Percentiles rank a stretch among this genome's conserved stretches.
These are phyloP conservation scores for Nothobranchius furzeri DNA, from an alignment of 2,113 vertebrate genomes.

Conservation along the genomic window DNA sequence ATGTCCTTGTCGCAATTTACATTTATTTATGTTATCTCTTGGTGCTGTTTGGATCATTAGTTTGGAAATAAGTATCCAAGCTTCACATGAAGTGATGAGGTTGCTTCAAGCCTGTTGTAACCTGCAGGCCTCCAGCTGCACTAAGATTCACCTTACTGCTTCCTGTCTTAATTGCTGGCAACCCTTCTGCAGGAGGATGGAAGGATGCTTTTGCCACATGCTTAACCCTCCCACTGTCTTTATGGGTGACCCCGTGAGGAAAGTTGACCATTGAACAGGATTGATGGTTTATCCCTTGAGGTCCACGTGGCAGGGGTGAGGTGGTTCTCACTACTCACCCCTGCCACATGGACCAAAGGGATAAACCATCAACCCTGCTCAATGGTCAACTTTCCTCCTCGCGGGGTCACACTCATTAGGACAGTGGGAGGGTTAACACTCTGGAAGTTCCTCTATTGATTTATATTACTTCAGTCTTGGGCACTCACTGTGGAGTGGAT, in stretches of 20 bases:
- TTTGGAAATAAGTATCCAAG: conserved; percentile 24
- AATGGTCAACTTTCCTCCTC: too few relatives aligned
- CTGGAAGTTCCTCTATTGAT: conserved; percentile 41
- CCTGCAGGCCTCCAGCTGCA: conserved; percentile 58
- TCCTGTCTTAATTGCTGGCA: conserved; percentile 30
- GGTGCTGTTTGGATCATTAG: background rate
- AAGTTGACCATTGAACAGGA: too few relatives aligned
- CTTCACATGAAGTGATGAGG: conserved; percentile 24
- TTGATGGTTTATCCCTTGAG: too few relatives aligned
- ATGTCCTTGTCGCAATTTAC: background rate
- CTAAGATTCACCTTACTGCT: conserved; percentile 36
- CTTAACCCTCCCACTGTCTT: too few relatives aligned
- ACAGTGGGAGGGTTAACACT: background rate
- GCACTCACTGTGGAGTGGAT: conserved; percentile 33
- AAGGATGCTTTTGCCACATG: conserved; percentile 40
- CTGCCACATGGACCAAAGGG: too few relatives aligned
- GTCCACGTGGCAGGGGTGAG: too few relatives aligned
- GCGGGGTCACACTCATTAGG: too few relatives aligned
- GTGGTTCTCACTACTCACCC: too few relatives aligned
- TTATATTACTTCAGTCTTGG: conserved; percentile 39
- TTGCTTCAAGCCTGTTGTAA: conserved; percentile 49
- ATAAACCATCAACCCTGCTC: too few relatives aligned
- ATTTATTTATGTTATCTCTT: conserved; percentile 3
- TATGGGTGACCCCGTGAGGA: too few relatives aligned
- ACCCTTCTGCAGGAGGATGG: conserved; percentile 30